A percentile compares a stretch with the other conserved stretches of the same genome.
These are phyloP conservation scores for Hydrotaea diabolus DNA, from an alignment of 2,888 invertebrate species.

Conservation along the genomic window DNA sequence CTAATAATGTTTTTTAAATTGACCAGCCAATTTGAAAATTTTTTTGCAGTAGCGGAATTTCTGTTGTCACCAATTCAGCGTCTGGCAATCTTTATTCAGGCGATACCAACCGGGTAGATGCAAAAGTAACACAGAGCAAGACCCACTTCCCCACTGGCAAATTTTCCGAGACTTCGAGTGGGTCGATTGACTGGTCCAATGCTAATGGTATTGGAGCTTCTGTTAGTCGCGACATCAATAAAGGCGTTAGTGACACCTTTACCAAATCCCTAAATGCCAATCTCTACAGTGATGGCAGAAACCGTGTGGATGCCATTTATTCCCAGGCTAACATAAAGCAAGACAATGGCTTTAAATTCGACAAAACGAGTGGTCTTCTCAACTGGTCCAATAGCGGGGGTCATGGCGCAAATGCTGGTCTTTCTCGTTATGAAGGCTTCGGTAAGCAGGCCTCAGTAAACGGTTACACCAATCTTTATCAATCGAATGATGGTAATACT, in stretches of 20 bases:
- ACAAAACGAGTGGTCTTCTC: conserved; percentile 35
- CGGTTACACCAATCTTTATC: conserved; percentile 32
- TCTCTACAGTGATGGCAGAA: conserved; percentile 1
- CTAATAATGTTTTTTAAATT: neutral
- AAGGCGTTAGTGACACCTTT: conserved; percentile 50
- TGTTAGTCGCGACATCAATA: conserved; percentile 40
- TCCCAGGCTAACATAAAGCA: conserved; percentile 27
- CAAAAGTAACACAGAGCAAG: conserved; percentile 22
- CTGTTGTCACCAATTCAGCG: conserved; percentile 3
- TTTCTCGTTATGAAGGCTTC: conserved; percentile 36
- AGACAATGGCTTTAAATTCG: conserved; percentile 36
- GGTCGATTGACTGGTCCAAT: conserved; percentile 23
- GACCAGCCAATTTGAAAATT: neutral
- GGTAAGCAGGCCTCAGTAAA: conserved; percentile 27
- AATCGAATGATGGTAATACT: conserved; percentile 40
- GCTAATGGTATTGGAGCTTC: conserved; percentile 21
- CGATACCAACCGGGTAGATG: neutral
- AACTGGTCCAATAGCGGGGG: conserved; percentile 37
- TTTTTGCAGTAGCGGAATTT: neutral
- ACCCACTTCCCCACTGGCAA: conserved; percentile 10
- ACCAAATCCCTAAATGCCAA: conserved; percentile 36
- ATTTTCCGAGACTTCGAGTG: conserved; percentile 9
- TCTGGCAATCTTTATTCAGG: conserved; percentile 1
- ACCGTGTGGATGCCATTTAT: conserved; percentile 37
- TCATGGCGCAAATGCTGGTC: conserved; percentile 42